Conservation (phyloP, 2,888 invertebrate genomes). For the Macrophya alboannulata region DNA sequence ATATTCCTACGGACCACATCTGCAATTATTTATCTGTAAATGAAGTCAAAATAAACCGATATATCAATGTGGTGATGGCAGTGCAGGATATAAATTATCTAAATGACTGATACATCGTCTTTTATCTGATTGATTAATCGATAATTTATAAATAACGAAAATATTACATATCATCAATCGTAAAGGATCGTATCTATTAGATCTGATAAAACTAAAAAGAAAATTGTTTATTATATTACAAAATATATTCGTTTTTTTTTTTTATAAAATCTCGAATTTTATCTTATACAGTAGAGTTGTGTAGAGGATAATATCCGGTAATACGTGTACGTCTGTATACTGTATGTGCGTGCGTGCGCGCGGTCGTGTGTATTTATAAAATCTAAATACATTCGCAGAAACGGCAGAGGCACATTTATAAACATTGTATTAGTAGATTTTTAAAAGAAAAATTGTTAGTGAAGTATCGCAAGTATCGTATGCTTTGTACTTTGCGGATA, state of each 20-base stretch:
- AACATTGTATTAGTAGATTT: constrained; percentile 13
- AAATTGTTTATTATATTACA: not conserved
- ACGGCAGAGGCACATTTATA: not conserved
- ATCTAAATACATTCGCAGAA: constrained; percentile 19
- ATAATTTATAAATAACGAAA: not conserved
- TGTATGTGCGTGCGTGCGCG: not conserved
- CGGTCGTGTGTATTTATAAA: constrained; percentile 24
- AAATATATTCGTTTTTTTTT: not conserved
- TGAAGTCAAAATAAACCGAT: constrained; percentile 11
- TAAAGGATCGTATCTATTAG: not conserved
- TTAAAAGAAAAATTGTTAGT: not conserved
- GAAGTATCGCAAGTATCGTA: too few relatives aligned
- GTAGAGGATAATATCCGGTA: constrained; percentile 32
- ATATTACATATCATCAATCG: not conserved
- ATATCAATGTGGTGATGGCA: not conserved
- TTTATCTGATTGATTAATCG: not conserved
- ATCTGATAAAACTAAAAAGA: not conserved
- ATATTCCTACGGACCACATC: constrained; percentile 30
- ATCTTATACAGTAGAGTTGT: not conserved
- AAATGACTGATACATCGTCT: not conserved
- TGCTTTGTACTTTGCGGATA: too few relatives aligned
- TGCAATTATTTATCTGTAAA: constrained; percentile 16
- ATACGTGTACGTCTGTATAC: not conserved
- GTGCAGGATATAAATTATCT: not conserved
- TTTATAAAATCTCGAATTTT: not conserved